Base-by-base conservation (phyloP, 2,888 invertebrate genomes). In the Homarus gammarus region DNA sequence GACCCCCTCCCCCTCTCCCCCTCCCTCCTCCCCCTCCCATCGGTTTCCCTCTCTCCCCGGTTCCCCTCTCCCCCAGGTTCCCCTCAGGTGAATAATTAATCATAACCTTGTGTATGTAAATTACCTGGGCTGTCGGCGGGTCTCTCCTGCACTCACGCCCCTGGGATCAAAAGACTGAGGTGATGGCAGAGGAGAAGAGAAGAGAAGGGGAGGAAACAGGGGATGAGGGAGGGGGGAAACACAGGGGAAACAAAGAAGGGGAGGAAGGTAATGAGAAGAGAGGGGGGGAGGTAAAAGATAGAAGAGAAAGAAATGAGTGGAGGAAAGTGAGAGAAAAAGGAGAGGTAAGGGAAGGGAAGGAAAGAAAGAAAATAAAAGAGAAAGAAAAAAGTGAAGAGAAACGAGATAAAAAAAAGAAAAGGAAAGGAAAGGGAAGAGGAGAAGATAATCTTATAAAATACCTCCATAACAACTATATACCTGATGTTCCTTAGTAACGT, bases 81-180 rank as follows among this genome's bases (percentile, higher is more conserved):
- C 49, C 56, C 81, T 61, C 81, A 27, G 81, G 64, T 81, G 61
- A 61, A 81, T 81, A 81, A 81, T 81, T 81, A 81, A 81, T 81
- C 64, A 81, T 81, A 38, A 81, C 81, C 81, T 81, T 81, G 64
- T 64, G 81, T 81, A 81, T 64, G 81, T 81, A 81, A 81, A 81
- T 81, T 81, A 81, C 81, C 81, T 81, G 61, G 36, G 40, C 81
- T 81, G 81, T 81, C 27, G 77, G 18, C 49, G 31, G 31, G 27
- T 27, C 44, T 18, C 15, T 44, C 27, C 27, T 27, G n/a, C 44
- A 22, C 44, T 44, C 75, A 3, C 64, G 44, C 44, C 22, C 8
- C 1, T 6, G 27, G 27, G 1, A 31, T 2, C 15, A 70, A 10
- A 33, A 38, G 44, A 33, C 31, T 27, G 72, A 33, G 27, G 40